Percentiles rank a stretch among this genome's conserved stretches.
Conservation (phyloP, 2,797 vertebrate genomes). For the Poeciliopsis infans region DNA sequence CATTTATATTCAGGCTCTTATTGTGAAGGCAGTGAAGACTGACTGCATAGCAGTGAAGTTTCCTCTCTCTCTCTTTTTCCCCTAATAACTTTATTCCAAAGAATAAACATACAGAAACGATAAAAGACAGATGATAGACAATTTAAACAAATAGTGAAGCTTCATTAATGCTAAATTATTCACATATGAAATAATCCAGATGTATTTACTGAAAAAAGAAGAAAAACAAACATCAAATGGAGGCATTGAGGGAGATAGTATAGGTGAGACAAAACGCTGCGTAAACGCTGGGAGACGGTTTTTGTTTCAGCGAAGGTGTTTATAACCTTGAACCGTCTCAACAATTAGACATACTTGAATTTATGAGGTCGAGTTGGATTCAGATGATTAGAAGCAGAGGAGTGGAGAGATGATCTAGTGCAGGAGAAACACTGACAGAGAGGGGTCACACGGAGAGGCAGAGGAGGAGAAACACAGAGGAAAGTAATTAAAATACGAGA, state of each 20-base stretch:
- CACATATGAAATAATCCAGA: not conserved
- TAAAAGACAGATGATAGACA: too few species aligned
- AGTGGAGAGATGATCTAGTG: constrained; percentile 11
- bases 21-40: too few species aligned
- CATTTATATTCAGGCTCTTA: too few species aligned
- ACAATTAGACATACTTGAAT: constrained; percentile 49
- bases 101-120: too few species aligned
- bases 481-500: constrained; percentile 47
- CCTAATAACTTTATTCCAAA: too few species aligned
- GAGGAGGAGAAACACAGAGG: not conserved
- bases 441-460: constrained; percentile 39
- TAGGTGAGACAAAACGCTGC: constrained; percentile 13
- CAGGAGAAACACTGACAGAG: constrained; percentile 42
- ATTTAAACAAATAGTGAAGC: not conserved
- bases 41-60: too few species aligned
- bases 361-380: constrained; percentile 34
- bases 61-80: too few species aligned
- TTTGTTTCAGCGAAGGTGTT: constrained; percentile 19
- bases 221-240: not conserved
- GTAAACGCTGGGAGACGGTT: not conserved
- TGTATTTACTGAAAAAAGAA: not conserved
- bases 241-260: not conserved
- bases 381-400: constrained; percentile 13
- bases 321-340: constrained; percentile 49
- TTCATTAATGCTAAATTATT: not conserved